Base-by-base conservation (phyloP, 2,797 vertebrate species). In the Acipenser ruthenus region DNA sequence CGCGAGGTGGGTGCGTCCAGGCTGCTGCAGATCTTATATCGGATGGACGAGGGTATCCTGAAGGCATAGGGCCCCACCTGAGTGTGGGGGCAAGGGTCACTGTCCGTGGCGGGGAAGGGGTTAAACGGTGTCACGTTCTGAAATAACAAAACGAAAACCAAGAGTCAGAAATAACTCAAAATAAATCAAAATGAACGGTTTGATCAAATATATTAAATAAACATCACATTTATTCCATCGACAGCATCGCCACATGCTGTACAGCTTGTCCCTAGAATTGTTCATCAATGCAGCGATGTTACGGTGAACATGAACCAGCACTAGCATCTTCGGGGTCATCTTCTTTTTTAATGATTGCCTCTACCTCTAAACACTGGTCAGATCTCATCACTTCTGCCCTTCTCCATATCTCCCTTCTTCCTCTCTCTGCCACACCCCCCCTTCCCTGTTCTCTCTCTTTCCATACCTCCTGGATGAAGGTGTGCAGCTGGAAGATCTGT, bases 11-110 rank as follows among this genome's bases (percentile, higher is more conserved):
- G 96, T 52, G 92, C 95, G 51, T 99, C 97, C 73, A 99, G 85
- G 84, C 95, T 98, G 81, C 91, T 91, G 79, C 97, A 99, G 81
- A 99, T 98, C 87, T 99, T 99, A 84, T 97, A 95, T 64, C 97
- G 93, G 78, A 99, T 99, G 79, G 96, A 97, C 67, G 90, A 84
- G 10, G 97, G 97, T 77, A 99, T 91, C 83, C 98, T 95, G 86
- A 99, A 99, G 91, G 96, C 95, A 0, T 96, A 95, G 15, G 94
- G 93, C 77, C 97, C 96, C 83, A 99, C 83, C 77, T 98, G 97
- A 75, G 95, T 94, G 69, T 91, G 94, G 67, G 85, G 74, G 6
- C 88, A 67, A 68, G 84, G 79, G 60, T 80, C 74, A 49, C 78
- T 72, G 15, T 91, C 86, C 69, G 88, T 90, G 59, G 93, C 94